Conservation (phyloP, 1,140 invertebrate genomes). For the Drosophila oshimai region DNA sequence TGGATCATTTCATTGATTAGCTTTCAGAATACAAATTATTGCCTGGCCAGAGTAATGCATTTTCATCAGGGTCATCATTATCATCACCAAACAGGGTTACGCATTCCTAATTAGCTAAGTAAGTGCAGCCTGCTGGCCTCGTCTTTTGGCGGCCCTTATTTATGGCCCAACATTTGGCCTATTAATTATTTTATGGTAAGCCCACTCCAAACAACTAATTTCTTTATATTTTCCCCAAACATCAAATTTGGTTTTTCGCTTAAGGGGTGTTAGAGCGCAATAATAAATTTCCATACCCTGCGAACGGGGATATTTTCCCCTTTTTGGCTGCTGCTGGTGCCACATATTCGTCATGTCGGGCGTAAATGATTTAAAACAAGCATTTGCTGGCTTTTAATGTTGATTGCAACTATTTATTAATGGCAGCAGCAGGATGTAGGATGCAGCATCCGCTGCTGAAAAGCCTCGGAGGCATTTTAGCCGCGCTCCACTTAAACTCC, state of each 20-base stretch:
- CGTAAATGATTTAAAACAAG: conserved; percentile 61
- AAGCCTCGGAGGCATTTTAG: conserved; percentile 26
- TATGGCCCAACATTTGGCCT: conserved; percentile 44
- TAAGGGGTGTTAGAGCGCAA: conserved; percentile 30
- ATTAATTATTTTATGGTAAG: conserved; percentile 53
- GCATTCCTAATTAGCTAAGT: conserved; percentile 63
- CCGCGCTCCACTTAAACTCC: conserved; percentile 57
- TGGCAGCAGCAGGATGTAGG: conserved; percentile 35
- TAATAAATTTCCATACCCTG: conserved; percentile 59
- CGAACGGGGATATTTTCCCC: not conserved
- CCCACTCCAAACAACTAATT: conserved; percentile 25
- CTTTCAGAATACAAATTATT: conserved; percentile 33
- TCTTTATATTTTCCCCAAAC: conserved; percentile 7
- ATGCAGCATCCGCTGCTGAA: not conserved
- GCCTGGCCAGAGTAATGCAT: conserved; percentile 38
- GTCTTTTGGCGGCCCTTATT: conserved; percentile 28
- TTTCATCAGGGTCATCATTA: conserved; percentile 30
- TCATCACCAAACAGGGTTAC: not conserved
- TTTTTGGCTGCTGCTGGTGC: not conserved
- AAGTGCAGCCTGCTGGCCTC: conserved; percentile 3
- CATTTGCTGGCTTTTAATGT: conserved; percentile 63
- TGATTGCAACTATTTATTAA: conserved; percentile 76
- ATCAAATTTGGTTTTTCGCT: conserved; percentile 11
- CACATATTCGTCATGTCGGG: conserved; percentile 46
- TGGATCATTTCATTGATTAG: conserved; percentile 38